Evolutionary conservation across 1,140 invertebrate species (phyloP), one percentile per base, ranked within the genome.

Genomic region (Drosophila baimaii): DNA sequence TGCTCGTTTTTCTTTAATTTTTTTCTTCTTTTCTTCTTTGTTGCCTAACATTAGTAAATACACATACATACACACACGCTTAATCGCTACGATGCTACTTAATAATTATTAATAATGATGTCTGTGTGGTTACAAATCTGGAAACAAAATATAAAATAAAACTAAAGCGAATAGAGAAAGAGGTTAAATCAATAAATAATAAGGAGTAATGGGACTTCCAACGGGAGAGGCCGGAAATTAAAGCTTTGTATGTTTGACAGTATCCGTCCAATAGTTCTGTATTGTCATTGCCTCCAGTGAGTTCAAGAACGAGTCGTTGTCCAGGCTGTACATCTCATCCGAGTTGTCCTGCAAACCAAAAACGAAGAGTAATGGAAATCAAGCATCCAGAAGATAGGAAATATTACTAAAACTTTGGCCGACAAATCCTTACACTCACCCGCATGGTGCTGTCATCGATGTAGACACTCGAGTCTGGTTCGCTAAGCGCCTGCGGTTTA

Each of bases 231-330:
- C 17, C 46, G 35, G 55, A 80, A 88, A 83, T 94, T 95, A 97
- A 91, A 98, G 94, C 93, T 98, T 98, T 80, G 97, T 98, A 93
- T 97, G 97, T 92, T 97, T 97, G 49, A 97, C 96, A 82, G 95
- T 97, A 92, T 97, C 97, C 54, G 96, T 97, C 97, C 97, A 98
- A 90, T 97, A 97, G 92, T 97, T 98, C 91, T 97, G 96, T 92
- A 98, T 97, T 82, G 97, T 98, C 96, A 98, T 97, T 56, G 97
- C 96, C 93, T 98, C 97, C 70, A 97, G 91, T 57, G 96, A 97
- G 92, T 97, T 98, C 54, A 98, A 93, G 93, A 97, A 98, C 64
- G 96, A 97, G 92, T 98, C 97, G 91, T 97, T 98, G 93, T 98
- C 96, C 92, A 97, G 93, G 90, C 96, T 97, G 92, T 97, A 97